Conservation (phyloP, 2,888 invertebrate genomes). For the Entomobrya multifasciata region DNA sequence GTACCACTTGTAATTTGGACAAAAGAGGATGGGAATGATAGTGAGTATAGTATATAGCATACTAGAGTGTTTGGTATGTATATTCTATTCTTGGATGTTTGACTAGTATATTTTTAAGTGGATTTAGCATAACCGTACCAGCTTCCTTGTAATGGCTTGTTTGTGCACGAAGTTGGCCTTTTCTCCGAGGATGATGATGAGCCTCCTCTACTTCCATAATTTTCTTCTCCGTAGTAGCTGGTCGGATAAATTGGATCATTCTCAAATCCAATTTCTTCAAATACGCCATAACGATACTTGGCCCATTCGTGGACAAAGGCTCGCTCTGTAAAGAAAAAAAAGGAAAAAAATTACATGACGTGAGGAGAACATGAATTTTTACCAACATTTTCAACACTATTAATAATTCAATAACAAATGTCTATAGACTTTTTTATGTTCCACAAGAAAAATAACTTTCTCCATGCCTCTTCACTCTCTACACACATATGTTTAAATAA, state of each 20-base stretch:
- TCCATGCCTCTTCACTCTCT: background rate
- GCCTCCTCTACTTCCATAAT: conserved; percentile 79
- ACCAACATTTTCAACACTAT: conserved; percentile 8
- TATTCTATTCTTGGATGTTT: no score
- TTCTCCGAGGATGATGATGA: conserved; percentile 77
- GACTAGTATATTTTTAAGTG: conserved; percentile 32
- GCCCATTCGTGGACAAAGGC: conserved; percentile 84
- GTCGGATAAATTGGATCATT: conserved; percentile 84
- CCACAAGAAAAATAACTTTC: background rate
- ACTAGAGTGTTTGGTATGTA: no score
- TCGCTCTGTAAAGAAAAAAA: conserved; percentile 67
- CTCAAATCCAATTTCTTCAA: conserved; percentile 85
- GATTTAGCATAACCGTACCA: conserved; percentile 73
- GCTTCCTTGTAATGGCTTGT: conserved; percentile 79
- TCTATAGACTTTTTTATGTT: background rate
- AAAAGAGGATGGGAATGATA: no score
- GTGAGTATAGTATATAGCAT: background rate
- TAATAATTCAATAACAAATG: conserved; percentile 44
- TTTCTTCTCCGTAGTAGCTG: conserved; percentile 81
- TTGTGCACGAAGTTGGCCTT: conserved; percentile 80
- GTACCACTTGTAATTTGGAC: background rate
- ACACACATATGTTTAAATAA: background rate
- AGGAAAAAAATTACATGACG: conserved; percentile 1
- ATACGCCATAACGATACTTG: conserved; percentile 87
- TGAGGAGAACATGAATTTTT: conserved; percentile 46